Evolutionary conservation across 2,113 vertebrate genomes (phyloP), one percentile per base, ranked within the genome.

Genomic region (Coptodon rendalli): DNA sequence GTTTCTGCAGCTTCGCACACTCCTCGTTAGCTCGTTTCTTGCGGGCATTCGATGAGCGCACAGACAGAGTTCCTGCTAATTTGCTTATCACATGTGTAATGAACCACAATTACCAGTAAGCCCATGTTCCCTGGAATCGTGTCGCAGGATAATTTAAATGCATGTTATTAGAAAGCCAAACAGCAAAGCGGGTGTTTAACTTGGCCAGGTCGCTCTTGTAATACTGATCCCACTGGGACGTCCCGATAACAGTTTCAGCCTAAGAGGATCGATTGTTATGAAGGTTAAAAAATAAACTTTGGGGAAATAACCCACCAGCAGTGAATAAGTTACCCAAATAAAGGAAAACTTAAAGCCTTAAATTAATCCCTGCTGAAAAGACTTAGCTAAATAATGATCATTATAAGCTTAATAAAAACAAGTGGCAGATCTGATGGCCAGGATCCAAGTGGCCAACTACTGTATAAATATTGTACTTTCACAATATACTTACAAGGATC

Each of bases 61-160:
- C 50, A 9, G 50, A 66, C 24, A 9, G 50, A 78, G 31, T 27
- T 80, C 9, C 22, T 40, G 22, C 89, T 85, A 14, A 85, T 79
- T 83, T 86, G 24, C 38, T 82, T 83, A 73, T 59, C 31, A 61
- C 13, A 17, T 34, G 45, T 54, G 31, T 89, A 87, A 85, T 83
- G 54, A 92, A 81, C 45, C 29, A 11, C 16, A 45, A 82, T 82
- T 84, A 86, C 40, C 11, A 61, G 63, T 81, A 82, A 89, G 19
- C 43, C 50, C 53, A 89, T 22, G 63, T 61, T 87, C 40, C 29
- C 54, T 80, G 22, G 53, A 79, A 17, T 61, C 4, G 43, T 43
- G 82, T 1, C 34, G 61, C 36, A 63, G 84, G 43, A 29, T 53
- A 1, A 50, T 71, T 80, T 50, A 45, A 81, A 19, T 50, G 24